Evolutionary conservation across 2,888 invertebrate genomes (phyloP), one percentile per base, ranked within the genome.

Genomic region (Macrophya annulata): DNA sequence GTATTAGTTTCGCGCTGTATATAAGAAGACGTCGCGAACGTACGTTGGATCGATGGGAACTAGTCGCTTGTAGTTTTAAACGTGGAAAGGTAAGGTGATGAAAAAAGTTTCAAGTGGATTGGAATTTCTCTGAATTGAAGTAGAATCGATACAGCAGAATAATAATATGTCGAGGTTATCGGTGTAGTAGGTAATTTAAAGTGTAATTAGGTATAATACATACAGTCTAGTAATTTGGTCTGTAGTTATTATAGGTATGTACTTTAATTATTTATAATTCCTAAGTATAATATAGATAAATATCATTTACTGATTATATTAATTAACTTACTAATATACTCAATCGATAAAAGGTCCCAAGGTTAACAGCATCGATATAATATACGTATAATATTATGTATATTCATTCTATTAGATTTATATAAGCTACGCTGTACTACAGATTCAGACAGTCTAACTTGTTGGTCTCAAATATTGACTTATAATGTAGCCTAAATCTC

Each of bases 271-370:
- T 25, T 31, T 43, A 43, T 40, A 10, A 17, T 43, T 15, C 43
- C 43, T 43, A 55, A 37, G 17, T 77, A 55, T 21, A 43, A 25
- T 72, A 72, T 55, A 77, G 77, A 8, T 51, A 51, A 51, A 31
- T 77, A 55, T 51, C 4, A 55, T 31, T 51, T 51, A 31, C 77
- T 17, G 15, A 10, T 25, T 55, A 77, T 31, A 31, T 55, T 51
- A 77, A 77, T 77, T 77, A 77, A 77, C 77, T 51, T 77, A 77
- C 55, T 51, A 55, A 37, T 77, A 77, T 77, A 51, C 12, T 77
- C 43, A 31, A 68, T 83, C 68, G 71, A 68, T 68, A 40, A 83
- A 71, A 83, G 83, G 83, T 83, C 83, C 83, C 83, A 83, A 83
- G 48, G 48, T 83, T 45, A 79, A 37, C 79, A 79, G 79, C 59